Base-by-base conservation (phyloP, 2,888 invertebrate genomes). In the Malthinus seriepunctatus region DNA sequence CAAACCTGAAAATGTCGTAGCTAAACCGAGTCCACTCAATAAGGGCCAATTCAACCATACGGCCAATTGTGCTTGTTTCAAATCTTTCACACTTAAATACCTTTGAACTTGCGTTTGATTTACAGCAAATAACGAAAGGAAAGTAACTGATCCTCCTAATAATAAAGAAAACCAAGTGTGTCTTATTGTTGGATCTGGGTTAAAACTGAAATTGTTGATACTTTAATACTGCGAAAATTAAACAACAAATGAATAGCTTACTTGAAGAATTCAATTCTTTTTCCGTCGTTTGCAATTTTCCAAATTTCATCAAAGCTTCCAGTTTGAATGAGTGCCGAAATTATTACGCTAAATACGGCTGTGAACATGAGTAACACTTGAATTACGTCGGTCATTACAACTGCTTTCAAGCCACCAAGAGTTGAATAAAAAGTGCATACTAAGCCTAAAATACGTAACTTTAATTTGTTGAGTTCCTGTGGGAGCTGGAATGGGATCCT, bases 341-440 rank as follows among this genome's bases (percentile, higher is more conserved):
- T 83, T 10, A 93, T 88, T 1, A 94, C 84, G 68, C 88, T 86
- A 67, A 89, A 87, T 8, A 94, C 84, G 0, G 93, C 88, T 2
- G 82, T 86, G 72, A 91, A 93, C 94, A 94, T 94, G 4, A 94
- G 80, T 2, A 88, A 60, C 0, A 92, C 91, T 75, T 91, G 91
- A 65, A 93, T 87, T 1, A 93, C 85, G 72, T 94, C 93, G 0
- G 93, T 93, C 63, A 92, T 85, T 45, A 94, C 78, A 0, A 94
- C 93, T 4, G 94, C 93, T 74, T 93, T 93, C 86, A 94, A 92
- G 35, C 93, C 94, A 12, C 94, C 94, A 63, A 93, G 80, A 0
- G 90, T 88, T 0, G 92, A 91, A 70, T 93, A 93, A 73, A 93
- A 89, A 0, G 92, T 90, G 73, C 93, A 93, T 4, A 87, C 91